Base-by-base conservation (phyloP, 2,797 vertebrate genomes). In the Calcarius lapponicus region DNA sequence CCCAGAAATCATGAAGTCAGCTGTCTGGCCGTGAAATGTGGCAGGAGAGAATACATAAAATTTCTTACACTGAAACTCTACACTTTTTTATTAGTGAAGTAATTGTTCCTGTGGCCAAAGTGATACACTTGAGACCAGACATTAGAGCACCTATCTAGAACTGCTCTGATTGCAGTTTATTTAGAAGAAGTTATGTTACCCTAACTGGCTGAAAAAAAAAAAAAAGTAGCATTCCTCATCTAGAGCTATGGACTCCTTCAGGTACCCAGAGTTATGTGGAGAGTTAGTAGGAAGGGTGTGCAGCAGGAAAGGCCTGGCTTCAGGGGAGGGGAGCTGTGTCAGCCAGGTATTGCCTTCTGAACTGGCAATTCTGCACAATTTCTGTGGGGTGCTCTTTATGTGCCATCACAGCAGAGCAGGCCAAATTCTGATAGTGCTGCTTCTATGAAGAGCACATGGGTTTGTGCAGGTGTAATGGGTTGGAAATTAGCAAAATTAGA, bases 401-500 rank as follows among this genome's bases (percentile, higher is more conserved):
- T 72, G 54, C 51, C n/a, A 56, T 67, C 58, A 31, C 25, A 66
- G 78, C 53, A 85, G n/a, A 54, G 42, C n/a, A 73, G 36, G 73
- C 82, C 53, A 84, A 57, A 75, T 88, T 88, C 61, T 79, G 47
- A 8, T 80, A 45, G 7, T 62, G 22, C 29, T 56, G 31, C 31
- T 70, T 81, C 85, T 90, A 2, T 45, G 66, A 83, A 79, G 43
- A 87, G n/a, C 19, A 38, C 58, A 7, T 51, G 69, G 64, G 40
- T 40, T 88, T 80, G 50, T 10, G 13, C 71, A 87, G 47, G 51
- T 93, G 42, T 75, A 90, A 90, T 65, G 61, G 53, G 6, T 38
- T 90, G 62, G 71, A 80, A 91, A 86, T 88, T n/a, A 78, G 58
- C 74, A 54, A 93, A 92, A 84, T 90, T 64, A 69, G 47, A 90